phyloP scores from a whole-genome alignment of 2,888 invertebrate genomes.

The Protonemura montana region DNA sequence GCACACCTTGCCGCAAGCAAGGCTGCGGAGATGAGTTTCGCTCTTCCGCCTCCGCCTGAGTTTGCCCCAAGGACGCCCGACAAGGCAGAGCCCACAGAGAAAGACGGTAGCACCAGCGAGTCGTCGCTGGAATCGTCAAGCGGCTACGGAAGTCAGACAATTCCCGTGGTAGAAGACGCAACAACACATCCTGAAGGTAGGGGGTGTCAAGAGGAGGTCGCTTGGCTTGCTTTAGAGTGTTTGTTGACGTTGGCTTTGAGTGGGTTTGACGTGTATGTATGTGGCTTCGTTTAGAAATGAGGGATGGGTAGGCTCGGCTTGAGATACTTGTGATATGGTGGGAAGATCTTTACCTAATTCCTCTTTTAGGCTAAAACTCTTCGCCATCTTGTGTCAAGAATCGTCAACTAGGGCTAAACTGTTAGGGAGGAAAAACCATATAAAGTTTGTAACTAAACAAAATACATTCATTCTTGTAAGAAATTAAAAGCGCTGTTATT shows the following conservation, averaged over 20 bases:
- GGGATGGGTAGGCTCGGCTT: not conserved
- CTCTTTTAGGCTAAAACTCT: too few relatives aligned
- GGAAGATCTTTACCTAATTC: too few relatives aligned
- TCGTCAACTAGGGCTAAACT: too few relatives aligned
- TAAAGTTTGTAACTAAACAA: too few relatives aligned
- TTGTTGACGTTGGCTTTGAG: too few relatives aligned
- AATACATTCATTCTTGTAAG: too few relatives aligned
- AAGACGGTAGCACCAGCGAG: slow-evolving; percentile 71
- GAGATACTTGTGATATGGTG: not conserved
- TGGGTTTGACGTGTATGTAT: not conserved
- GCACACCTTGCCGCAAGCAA: slow-evolving; percentile 81
- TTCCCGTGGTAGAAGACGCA: slow-evolving; percentile 52
- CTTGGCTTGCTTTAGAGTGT: too few relatives aligned
- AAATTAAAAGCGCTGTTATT: too few relatives aligned
- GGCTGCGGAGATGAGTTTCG: slow-evolving; percentile 69
- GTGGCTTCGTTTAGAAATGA: not conserved
- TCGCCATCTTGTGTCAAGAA: too few relatives aligned
- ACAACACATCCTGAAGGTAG: slow-evolving; percentile 51
- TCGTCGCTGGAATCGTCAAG: slow-evolving; percentile 79
- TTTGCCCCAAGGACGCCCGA: slow-evolving; percentile 52
- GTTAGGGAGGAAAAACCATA: too few relatives aligned
- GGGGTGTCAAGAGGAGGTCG: too few relatives aligned
- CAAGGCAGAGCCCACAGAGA: slow-evolving; percentile 49
- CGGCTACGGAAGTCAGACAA: slow-evolving; percentile 79
- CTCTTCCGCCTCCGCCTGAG: slow-evolving; percentile 64